Evolutionary conservation across 2,113 vertebrate species (phyloP), one percentile per base, ranked within the genome.

Genomic region (Nicator chloris): DNA sequence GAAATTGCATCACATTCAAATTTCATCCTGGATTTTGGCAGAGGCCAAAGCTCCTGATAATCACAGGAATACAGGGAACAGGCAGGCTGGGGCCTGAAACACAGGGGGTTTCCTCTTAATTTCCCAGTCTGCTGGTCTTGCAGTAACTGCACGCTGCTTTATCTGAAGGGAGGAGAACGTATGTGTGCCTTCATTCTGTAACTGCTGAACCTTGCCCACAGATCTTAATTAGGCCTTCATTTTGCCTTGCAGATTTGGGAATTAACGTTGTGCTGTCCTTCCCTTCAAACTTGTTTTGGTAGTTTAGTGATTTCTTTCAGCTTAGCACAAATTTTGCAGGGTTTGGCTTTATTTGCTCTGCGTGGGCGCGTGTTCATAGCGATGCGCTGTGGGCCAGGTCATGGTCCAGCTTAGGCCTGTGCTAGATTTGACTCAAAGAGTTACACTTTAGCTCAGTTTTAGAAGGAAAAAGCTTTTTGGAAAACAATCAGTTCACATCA

Each of bases 31-130:
- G 31, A 63, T 86, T 95, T 95, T 94, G 96, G 89, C 53, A 10
- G 44, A 71, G 53, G 35, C 50, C 24, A 40, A 10, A 0, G 0
- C 20, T 85, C 8, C 57, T 77, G 78, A 66, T 91, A 90, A 92
- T 72, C 73, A 82, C 70, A 93, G 88, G 68, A 76, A 88, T 69
- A 94, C 21, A 72, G 39, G 84, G 72, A 91, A 86, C 81, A 87
- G 66, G 80, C 94, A 96, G 59, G 95, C 15, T 92, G 93, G 60
- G 81, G 60, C 96, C 93, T 95, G 95, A 88, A 93, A 88, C 71
- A 69, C 71, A 75, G 60, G 71, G 81, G 91, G 35, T 85, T 95
- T 86, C 92, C 82, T 96, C 83, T 64, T 94, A 42, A 95, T 95
- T 96, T 96, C 90, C 83, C 64, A 76, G 35, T 88, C 79, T 95